These are phyloP conservation scores for Nasonia oneida DNA, from an alignment of 2,888 invertebrate genomes.

Conservation along the genomic window DNA sequence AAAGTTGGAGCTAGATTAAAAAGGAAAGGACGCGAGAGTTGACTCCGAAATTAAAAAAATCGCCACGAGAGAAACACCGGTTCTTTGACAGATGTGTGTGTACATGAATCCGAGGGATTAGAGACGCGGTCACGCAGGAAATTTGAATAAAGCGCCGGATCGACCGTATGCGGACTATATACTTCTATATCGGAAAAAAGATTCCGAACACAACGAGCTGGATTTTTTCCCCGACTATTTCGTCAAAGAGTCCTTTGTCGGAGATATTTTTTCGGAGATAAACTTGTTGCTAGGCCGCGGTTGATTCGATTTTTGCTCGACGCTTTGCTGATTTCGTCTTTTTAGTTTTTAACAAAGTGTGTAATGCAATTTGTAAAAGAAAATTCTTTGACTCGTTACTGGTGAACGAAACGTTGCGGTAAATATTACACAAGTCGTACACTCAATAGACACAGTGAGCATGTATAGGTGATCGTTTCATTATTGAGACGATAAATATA, in stretches of 20 bases:
- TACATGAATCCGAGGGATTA: neutral
- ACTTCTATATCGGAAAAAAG: neutral
- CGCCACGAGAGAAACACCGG: neutral
- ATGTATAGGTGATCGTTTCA: slow-evolving; percentile 53
- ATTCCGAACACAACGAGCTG: no score
- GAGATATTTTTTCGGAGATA: neutral
- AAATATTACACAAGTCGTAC: neutral
- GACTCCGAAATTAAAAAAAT: neutral
- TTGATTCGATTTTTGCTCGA: neutral
- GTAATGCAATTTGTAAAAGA: neutral
- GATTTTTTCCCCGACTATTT: neutral
- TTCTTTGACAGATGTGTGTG: neutral
- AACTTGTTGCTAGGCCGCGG: neutral
- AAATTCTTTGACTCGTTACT: neutral
- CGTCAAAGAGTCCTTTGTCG: neutral
- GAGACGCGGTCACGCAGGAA: neutral
- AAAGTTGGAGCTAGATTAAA: neutral
- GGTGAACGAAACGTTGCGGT: neutral
- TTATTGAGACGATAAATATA: slow-evolving; percentile 33
- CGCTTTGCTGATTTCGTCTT: neutral
- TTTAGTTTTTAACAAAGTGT: no score
- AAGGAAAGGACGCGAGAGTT: neutral
- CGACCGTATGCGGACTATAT: neutral
- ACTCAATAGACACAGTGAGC: slow-evolving; percentile 30
- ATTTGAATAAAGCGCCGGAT: slow-evolving; percentile 8